A percentile compares a stretch with the other conserved stretches of the same genome.
Conservation (phyloP, 2,113 vertebrate species). For the Proteles cristata region DNA sequence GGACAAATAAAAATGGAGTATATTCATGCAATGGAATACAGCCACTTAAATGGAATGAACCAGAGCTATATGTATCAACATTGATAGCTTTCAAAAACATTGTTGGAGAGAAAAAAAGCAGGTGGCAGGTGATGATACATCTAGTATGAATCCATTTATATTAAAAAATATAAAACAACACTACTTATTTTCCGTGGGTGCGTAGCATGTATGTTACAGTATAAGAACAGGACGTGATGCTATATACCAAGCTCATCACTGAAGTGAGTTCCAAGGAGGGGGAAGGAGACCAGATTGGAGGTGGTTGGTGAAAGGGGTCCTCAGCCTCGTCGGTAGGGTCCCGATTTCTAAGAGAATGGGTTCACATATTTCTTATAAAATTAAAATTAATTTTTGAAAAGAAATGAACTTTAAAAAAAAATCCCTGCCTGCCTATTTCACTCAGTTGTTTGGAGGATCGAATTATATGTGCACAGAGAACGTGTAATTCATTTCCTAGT, state of each 20-base stretch:
- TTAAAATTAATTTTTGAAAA: conserved; percentile 29
- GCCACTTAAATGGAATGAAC: conserved; percentile 10
- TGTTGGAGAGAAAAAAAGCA: conserved; percentile 36
- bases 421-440: neutral
- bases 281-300: neutral
- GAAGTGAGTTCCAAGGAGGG: neutral
- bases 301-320: neutral
- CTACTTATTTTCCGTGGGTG: conserved; percentile 50
- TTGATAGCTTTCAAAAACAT: conserved; percentile 58
- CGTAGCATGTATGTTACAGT: neutral
- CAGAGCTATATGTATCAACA: conserved; percentile 26
- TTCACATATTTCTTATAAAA: neutral
- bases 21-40: neutral
- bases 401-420: conserved; percentile 51
- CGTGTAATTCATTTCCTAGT: conserved; percentile 35
- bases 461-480: neutral
- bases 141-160: conserved; percentile 66
- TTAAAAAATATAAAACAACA: conserved; percentile 65
- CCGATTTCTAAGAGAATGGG: neutral
- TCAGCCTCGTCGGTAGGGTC: neutral
- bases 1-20: neutral
- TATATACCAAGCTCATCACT: neutral
- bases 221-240: neutral
- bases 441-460: neutral
- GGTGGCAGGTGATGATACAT: conserved; percentile 39